These are phyloP conservation scores for Bemisia tabaci DNA, from an alignment of 1,140 invertebrate species.

Conservation along the genomic window DNA sequence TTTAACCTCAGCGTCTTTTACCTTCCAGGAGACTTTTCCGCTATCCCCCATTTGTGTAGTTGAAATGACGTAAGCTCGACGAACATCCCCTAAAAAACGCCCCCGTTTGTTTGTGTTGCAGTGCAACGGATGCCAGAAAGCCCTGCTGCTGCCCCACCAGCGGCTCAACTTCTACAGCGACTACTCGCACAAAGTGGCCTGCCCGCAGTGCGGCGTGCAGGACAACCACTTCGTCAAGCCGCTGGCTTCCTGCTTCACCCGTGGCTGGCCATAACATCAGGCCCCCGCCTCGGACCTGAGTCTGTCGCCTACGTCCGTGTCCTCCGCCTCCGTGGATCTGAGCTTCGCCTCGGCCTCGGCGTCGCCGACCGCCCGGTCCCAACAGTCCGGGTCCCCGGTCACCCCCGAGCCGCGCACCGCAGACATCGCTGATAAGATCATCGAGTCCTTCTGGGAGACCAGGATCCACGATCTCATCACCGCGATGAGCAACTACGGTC, in stretches of 20 bases:
- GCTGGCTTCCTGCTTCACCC: constrained; percentile 60
- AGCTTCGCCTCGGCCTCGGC: background rate
- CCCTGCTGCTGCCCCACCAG: constrained; percentile 71
- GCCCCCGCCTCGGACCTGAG: constrained; percentile 39
- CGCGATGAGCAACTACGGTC: background rate
- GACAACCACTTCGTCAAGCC: constrained; percentile 93
- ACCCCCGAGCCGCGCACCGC: background rate
- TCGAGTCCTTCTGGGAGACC: background rate
- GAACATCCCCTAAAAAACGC: too few relatives aligned
- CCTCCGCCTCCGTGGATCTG: background rate
- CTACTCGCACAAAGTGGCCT: constrained; percentile 82
- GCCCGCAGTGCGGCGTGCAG: constrained; percentile 75
- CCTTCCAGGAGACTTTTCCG: too few relatives aligned
- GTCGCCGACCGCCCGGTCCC: background rate
- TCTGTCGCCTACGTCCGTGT: constrained; percentile 14
- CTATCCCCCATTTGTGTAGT: too few relatives aligned
- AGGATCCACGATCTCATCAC: background rate
- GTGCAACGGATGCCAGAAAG: constrained; percentile 81
- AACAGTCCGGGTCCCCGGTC: background rate
- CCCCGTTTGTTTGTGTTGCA: constrained; percentile 32
- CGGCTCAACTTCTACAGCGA: constrained; percentile 86
- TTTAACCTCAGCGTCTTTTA: too few relatives aligned
- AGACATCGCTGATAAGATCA: background rate
- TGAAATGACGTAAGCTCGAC: too few relatives aligned
- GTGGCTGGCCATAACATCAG: constrained; percentile 74